Percentiles rank a stretch among this genome's conserved stretches.
Conservation (phyloP, 23 tunicate genomes). For the Oikopleura vanhoeffeni region DNA sequence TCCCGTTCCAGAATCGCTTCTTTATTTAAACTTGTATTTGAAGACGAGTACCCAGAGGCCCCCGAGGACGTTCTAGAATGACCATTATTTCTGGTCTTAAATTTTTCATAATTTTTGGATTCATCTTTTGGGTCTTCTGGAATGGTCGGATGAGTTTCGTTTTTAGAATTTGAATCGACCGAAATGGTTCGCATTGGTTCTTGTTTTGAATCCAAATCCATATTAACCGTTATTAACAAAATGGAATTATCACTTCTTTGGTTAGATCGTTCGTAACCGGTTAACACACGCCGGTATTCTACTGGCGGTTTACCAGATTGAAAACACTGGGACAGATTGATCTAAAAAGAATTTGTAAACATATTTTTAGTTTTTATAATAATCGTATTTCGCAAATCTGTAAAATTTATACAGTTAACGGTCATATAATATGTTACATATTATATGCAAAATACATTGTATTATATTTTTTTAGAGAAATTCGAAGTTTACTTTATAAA, state of each 20-base stretch:
- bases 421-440: too few relatives aligned
- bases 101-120: background rate
- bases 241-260: background rate
- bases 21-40: background rate
- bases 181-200: background rate
- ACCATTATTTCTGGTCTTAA: background rate
- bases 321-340: background rate
- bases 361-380: too few relatives aligned
- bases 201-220: background rate
- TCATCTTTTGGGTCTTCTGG: background rate
- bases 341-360: too few relatives aligned
- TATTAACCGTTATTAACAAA: background rate
- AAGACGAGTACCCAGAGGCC: slow-evolving; percentile 12
- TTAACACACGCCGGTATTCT: background rate
- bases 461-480: too few relatives aligned
- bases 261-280: background rate
- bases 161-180: background rate
- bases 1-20: too few relatives aligned
- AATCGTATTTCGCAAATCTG: too few relatives aligned
- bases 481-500: too few relatives aligned
- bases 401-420: too few relatives aligned
- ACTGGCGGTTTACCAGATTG: background rate
- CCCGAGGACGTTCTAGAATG: background rate
- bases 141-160: background rate
- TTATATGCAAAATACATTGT: too few relatives aligned